A percentile compares a stretch with the other conserved stretches of the same genome.
Evolutionary conservation across 1,140 invertebrate species (phyloP).

Genomic region (Antheraea pernyi): DNA sequence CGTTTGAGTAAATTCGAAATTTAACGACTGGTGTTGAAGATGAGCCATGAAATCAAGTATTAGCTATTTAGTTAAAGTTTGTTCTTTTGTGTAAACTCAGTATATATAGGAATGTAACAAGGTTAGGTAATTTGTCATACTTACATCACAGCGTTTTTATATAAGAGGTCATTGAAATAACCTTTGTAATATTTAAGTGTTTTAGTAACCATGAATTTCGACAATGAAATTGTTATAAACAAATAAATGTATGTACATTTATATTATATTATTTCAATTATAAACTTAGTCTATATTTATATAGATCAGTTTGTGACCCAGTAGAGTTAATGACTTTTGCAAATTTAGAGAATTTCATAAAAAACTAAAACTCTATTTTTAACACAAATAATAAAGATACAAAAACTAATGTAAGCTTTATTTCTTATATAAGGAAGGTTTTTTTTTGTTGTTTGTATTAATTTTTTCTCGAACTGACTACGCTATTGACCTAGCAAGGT

Average conservation of each 20-base stretch:
- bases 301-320: too few species aligned
- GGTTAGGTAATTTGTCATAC: not conserved
- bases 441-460: too few species aligned
- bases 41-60: not conserved
- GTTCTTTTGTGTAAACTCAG: not conserved
- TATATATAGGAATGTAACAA: not conserved
- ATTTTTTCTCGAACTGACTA: too few species aligned
- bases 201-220: not conserved
- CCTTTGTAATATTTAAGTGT: not conserved
- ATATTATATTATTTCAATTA: not conserved
- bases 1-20: not conserved
- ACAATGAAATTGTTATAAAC: not conserved
- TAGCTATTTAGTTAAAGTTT: not conserved
- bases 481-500: too few species aligned
- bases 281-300: too few species aligned
- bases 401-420: too few species aligned
- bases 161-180: too few species aligned
- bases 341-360: too few species aligned
- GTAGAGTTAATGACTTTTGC: too few species aligned
- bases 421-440: too few species aligned
- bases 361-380: too few species aligned
- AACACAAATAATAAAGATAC: too few species aligned
- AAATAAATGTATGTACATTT: not conserved
- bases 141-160: not conserved
- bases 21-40: constrained; percentile 15